Conservation (phyloP, 2,888 invertebrate genomes). For the Pediacus dermestoides region DNA sequence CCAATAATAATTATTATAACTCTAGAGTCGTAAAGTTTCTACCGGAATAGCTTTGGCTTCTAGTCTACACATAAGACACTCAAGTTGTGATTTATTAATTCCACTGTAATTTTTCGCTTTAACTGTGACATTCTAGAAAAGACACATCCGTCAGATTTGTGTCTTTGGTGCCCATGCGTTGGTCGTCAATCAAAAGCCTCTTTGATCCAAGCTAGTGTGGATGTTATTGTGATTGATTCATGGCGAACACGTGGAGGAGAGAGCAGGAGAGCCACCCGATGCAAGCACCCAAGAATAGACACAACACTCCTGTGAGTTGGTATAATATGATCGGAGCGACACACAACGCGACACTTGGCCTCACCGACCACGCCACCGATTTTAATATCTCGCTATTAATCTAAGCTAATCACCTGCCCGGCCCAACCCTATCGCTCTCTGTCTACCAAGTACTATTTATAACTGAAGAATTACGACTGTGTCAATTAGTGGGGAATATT, state of each 20-base stretch:
- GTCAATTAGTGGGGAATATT: slow-evolving; percentile 1
- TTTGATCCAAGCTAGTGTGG: slow-evolving; percentile 42
- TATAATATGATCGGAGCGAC: too few relatives aligned
- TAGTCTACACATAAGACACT: too few relatives aligned
- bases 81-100: too few relatives aligned
- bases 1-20: too few relatives aligned
- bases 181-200: slow-evolving; percentile 42
- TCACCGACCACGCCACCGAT: background rate
- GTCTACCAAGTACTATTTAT: background rate
- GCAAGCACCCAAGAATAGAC: slow-evolving; percentile 3
- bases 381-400: slow-evolving; percentile 1
- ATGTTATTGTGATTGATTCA: slow-evolving; percentile 47
- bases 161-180: slow-evolving; percentile 36
- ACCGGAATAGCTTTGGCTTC: too few relatives aligned
- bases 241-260: slow-evolving; percentile 45
- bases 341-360: background rate
- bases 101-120: too few relatives aligned
- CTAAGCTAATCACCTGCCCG: slow-evolving; percentile 1
- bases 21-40: too few relatives aligned
- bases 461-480: background rate
- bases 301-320: too few relatives aligned
- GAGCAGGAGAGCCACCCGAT: slow-evolving; percentile 9
- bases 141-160: slow-evolving; percentile 26
- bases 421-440: background rate
- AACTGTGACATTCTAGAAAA: too few relatives aligned